phyloP scores from a whole-genome alignment of 2,113 vertebrate genomes.

The Nematolebias whitei region DNA sequence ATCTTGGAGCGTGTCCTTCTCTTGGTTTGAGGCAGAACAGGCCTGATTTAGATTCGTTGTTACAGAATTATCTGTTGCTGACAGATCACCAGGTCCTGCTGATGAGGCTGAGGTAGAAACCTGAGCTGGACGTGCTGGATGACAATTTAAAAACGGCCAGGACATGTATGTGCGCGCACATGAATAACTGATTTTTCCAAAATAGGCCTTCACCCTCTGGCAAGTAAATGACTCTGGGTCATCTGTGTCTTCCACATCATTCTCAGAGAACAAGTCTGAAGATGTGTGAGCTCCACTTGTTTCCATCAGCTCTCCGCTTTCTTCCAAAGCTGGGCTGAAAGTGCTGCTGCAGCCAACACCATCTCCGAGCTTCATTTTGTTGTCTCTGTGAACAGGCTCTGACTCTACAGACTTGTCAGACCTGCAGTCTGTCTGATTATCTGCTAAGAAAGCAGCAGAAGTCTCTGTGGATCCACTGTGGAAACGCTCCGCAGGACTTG shows the following conservation, averaged over 20 bases:
- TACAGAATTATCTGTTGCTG: not conserved
- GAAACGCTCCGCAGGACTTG: not conserved
- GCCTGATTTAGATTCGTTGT: not conserved
- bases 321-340: not conserved
- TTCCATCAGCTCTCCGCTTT: not conserved
- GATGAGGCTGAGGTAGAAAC: not conserved
- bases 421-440: conserved; percentile 8
- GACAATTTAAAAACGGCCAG: conserved; percentile 58
- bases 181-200: not conserved
- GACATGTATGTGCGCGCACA: conserved; percentile 67
- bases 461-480: not conserved
- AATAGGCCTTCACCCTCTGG: conserved; percentile 58
- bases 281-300: not conserved
- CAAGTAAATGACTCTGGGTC: conserved; percentile 56
- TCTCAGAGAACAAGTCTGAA: not conserved
- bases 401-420: conserved; percentile 9
- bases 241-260: not conserved
- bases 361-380: conserved; percentile 23
- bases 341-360: not conserved
- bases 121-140: not conserved
- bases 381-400: not conserved
- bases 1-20: not conserved
- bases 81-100: not conserved
- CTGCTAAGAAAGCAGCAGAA: conserved; percentile 15
- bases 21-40: not conserved